Base-by-base conservation (phyloP, 2,797 vertebrate genomes). In the Myotis planiceps region DNA sequence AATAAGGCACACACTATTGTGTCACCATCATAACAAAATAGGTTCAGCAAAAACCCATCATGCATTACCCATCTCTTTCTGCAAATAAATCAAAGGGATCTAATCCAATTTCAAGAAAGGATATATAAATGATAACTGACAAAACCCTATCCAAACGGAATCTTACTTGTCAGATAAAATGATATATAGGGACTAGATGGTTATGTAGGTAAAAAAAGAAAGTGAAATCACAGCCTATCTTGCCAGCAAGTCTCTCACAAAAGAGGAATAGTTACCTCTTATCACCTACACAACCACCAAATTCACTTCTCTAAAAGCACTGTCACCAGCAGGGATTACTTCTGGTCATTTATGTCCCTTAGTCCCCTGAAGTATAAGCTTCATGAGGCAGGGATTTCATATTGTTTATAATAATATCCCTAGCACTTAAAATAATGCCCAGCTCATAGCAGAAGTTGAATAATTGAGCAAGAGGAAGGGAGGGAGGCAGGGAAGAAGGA, bases 221-320 rank as follows among this genome's bases (percentile, higher is more conserved):
- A 96, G 81, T 94, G 94, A 97, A 97, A 97, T 94, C 96, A 92
- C 90, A 96, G 96, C 25, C 78, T 92, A 80, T 93, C 94, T 97
- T 96, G 92, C 89, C 94, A 96, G 68, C 80, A 94, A 90, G 88
- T 92, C 93, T 39, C 86, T 69, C 89, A 96, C 79, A 95, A 97
- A 91, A 96, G 84, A 97, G 93, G 93, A 96, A 84, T 93, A 88
- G 88, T 91, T 92, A 92, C 51, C 81, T 79, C 74, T 95, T 95
- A 97, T 96, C 72, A 97, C 94, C 97, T 96, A 95, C 94, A 96
- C 75, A 93, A 95, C 88, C 88, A 91, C 88, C 84, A 92, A 95
- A 95, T 96, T 97, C 27, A 49, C 92, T 97, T 97, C 88, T 97
- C 95, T 47, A 55, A 72, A 74, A 90, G 66, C 75, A 72, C 47